Percentiles rank a stretch among this genome's conserved stretches.
Conservation (phyloP, 2,797 vertebrate genomes). For the Eospalax fontanierii region DNA sequence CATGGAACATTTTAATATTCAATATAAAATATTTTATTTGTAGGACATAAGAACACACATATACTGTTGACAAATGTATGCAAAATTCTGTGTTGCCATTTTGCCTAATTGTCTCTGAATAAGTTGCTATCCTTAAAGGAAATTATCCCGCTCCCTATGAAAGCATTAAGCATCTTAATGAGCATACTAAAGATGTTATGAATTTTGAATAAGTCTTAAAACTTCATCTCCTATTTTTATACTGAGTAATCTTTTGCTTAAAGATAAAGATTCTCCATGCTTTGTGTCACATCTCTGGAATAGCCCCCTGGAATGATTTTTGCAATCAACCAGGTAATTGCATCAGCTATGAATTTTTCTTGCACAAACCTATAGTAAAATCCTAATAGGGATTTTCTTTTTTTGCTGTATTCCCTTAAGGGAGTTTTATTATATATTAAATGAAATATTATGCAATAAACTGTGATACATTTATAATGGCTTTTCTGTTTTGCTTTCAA, state of each 20-base stretch:
- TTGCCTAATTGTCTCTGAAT: conserved; percentile 58
- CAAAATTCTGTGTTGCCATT: conserved; percentile 68
- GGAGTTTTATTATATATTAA: conserved; percentile 20
- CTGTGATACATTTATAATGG: neutral
- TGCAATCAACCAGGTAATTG: too few relatives aligned
- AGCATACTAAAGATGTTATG: neutral
- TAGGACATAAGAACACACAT: conserved; percentile 35
- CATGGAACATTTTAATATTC: conserved; percentile 38
- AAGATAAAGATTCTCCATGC: conserved; percentile 39
- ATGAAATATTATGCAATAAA: conserved; percentile 47
- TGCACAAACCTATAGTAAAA: neutral
- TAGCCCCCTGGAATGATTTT: neutral
- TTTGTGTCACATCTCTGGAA: conserved; percentile 47
- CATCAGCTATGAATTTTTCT: conserved; percentile 18
- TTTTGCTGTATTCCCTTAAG: conserved; percentile 14
- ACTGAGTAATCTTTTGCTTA: conserved; percentile 43
- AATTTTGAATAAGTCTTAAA: conserved; percentile 52
- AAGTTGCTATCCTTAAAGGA: neutral
- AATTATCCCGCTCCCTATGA: neutral
- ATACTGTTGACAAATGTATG: conserved; percentile 38
- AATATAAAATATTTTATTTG: conserved; percentile 65
- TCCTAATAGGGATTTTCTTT: neutral
- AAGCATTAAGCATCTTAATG: neutral
- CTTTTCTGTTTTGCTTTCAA: conserved; percentile 43
- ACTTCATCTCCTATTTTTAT: conserved; percentile 31